Base-by-base conservation (phyloP, 2,113 vertebrate genomes). In the Agapornis roseicollis region DNA sequence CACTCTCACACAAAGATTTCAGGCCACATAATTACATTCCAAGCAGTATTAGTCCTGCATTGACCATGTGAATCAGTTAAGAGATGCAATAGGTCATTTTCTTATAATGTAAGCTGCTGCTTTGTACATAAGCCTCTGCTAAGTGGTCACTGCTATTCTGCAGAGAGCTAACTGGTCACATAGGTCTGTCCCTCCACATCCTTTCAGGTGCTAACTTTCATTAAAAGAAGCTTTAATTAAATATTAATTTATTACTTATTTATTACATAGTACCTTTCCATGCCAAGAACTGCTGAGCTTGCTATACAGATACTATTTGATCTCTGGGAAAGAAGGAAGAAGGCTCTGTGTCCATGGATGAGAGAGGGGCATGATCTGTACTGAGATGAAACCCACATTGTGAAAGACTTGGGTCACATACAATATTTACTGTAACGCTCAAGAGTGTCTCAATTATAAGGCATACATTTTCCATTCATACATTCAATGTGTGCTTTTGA, bases 191-290 rank as follows among this genome's bases (percentile, higher is more conserved):
- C 90, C 77, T 80, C 82, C 33, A 86, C 14, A n/a, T 92, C 39
- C 15, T 94, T 94, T 90, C 92, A 90, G 93, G 88, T 89, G 90
- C 22, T 96, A 91, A 80, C 64, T 56, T 94, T 69, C 64, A 92
- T 92, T 96, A 90, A 92, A 92, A 72, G 52, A 85, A 66, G 49
- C 6, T 61, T 84, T 83, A 88, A 88, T 96, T 93, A 95, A 93
- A 93, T 86, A 96, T 94, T 92, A 90, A 94, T 95, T 80, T 93
- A 96, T 96, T 90, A 96, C 58, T 96, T 95, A 94, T 96, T 96
- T 96, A 96, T 94, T 79, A 84, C 44, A 76, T n/a, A 53, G 60
- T 81, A 41, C 69, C 94, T 64, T 92, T 88, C 80, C 72, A 84
- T 81, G 77, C 37, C 65, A 72, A 74, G 37, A 93, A 96, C 31